phyloP scores from a whole-genome alignment of 2,113 vertebrate species.

The Ornithorhynchus anatinus region DNA sequence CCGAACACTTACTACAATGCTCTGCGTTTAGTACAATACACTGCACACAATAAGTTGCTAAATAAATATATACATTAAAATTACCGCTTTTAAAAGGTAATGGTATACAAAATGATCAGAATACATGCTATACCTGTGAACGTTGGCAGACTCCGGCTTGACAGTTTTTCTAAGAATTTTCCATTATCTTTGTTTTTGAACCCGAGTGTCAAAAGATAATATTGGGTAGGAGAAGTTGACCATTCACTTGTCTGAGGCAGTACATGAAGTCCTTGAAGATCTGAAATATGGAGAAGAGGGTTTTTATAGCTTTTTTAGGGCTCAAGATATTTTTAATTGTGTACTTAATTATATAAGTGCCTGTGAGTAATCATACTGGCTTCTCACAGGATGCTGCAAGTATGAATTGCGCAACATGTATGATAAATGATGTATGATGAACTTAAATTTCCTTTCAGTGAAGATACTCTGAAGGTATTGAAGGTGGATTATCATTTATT shows the following conservation, averaged over 20 bases:
- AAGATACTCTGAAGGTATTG: no score
- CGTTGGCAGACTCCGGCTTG: constrained; percentile 53
- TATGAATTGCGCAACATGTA: no score
- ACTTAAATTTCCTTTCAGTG: no score
- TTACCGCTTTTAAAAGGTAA: neutral
- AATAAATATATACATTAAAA: neutral
- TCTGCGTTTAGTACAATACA: no score
- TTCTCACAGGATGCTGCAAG: no score
- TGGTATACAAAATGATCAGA: neutral
- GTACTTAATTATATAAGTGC: no score
- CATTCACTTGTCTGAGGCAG: constrained; percentile 66
- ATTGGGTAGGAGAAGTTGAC: constrained; percentile 44
- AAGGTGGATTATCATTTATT: no score
- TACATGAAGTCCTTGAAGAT: constrained; percentile 53
- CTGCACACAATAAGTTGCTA: no score
- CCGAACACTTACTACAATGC: no score
- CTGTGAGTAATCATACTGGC: no score
- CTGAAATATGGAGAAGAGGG: constrained; percentile 44
- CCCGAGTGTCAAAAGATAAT: constrained; percentile 66
- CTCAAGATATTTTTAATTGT: neutral
- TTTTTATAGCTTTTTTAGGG: neutral
- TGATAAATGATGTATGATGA: no score
- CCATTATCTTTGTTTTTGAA: constrained; percentile 69
- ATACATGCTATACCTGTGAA: constrained; percentile 67
- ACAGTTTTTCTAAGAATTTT: constrained; percentile 65